Evolutionary conservation across 1,140 invertebrate species (phyloP), one percentile per base, ranked within the genome.

Genomic region (Plectus sambesii): DNA sequence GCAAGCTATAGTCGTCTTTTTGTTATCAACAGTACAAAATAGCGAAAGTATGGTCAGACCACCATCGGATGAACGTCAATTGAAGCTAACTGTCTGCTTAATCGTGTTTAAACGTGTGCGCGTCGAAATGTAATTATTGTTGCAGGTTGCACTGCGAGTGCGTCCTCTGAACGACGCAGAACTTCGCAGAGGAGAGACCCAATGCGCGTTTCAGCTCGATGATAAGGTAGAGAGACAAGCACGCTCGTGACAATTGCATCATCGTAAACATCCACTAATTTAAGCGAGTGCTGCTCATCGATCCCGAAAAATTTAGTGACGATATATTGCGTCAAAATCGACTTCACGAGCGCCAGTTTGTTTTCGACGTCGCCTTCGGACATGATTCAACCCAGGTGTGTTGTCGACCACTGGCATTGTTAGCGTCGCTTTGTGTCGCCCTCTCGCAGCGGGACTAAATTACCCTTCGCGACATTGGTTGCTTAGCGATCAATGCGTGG

Each of bases 321-420:
- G 78, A 81, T 57, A 71, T 77, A 24, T 64, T 80, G n/a, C 66
- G 80, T 50, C 77, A 76, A 55, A 82, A 81, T 67, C 70, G 80
- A 43, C 77, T 73, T 19, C 62, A 64, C 62, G 80, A 82, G 40
- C 80, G 82, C 51, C 82, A 86, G 62, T 92, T 86, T 72, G 77
- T 81, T 0, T 93, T 87, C 69, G 87, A 94, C 66, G 74, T 81
- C 43, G 83, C 84, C 27, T 88, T 92, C 66, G 74, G 77, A 55
- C 70, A 70, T 1, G 58, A 53, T 39, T 65, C 72, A n/a, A 62
- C 69, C 17, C 75, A 78, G 67, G 76, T 75, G 58, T 58, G 27
- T 27, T 27, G 22, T 56, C 12, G 9, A 49, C 12, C 39, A 17
- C 2, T 46, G 47, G 24, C 30, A 56, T 58, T 42, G 26, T 36